A percentile compares a stretch with the other conserved stretches of the same genome.
These are phyloP conservation scores for Momotus momota DNA, from an alignment of 2,797 vertebrate genomes.

Conservation along the genomic window DNA sequence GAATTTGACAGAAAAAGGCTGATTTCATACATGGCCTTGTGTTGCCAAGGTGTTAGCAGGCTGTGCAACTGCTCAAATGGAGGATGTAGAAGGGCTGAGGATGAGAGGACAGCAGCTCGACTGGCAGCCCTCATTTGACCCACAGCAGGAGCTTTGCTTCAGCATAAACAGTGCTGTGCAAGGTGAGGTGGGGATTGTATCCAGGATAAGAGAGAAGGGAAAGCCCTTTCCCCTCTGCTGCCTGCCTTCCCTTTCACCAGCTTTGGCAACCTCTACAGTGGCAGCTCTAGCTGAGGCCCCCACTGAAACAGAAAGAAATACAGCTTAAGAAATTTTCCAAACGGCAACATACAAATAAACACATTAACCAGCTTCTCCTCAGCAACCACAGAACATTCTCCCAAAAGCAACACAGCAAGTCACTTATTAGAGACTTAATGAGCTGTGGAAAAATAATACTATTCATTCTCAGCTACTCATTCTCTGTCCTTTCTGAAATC, in stretches of 20 bases:
- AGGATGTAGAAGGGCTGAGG: not conserved
- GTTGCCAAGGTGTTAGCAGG: not conserved
- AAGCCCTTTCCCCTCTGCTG: not conserved
- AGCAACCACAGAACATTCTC: slow-evolving; percentile 9
- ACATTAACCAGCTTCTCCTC: slow-evolving; percentile 14
- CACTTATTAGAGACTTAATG: slow-evolving; percentile 24
- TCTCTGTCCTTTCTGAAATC: not conserved
- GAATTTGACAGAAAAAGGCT: not conserved
- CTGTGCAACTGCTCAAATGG: not conserved
- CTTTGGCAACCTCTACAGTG: not conserved
- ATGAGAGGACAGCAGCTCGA: not conserved
- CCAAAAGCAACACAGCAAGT: slow-evolving; percentile 55
- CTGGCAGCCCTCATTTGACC: not conserved
- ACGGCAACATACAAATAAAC: slow-evolving; percentile 24
- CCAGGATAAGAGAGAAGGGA: not conserved
- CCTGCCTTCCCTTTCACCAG: not conserved
- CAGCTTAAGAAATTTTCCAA: slow-evolving; percentile 15
- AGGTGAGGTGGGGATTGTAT: not conserved
- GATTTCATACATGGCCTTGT: not conserved
- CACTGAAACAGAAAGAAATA: not conserved
- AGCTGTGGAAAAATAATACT: slow-evolving; percentile 45
- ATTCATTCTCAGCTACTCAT: slow-evolving; percentile 17
- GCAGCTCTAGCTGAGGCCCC: not conserved
- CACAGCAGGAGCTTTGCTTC: not conserved
- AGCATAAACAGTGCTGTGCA: not conserved